Evolutionary conservation across 2,888 invertebrate genomes (phyloP), one percentile per base, ranked within the genome.

Genomic region (Orthosia gothica): DNA sequence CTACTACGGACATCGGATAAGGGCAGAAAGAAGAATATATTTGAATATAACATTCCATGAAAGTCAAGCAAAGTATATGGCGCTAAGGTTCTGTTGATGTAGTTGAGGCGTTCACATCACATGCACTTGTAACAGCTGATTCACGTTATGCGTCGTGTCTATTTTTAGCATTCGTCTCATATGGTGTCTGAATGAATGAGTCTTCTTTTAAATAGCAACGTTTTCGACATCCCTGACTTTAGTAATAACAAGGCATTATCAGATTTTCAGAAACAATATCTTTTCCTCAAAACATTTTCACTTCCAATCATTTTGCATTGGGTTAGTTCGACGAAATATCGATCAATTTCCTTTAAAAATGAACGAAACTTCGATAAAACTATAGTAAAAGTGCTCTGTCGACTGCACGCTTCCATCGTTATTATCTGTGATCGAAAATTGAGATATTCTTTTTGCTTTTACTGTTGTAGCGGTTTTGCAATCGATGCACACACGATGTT

Each of bases 101-200:
- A 63, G 81, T 79, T 79, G 81, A 83, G 70, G 81, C 74, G 74
- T 70, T 88, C 80, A 89, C 88, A 88, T 88, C 86, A 88, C 83
- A 87, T 91, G 91, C 89, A 90, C 87, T 90, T 89, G 89, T 86
- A 92, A 91, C 78, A 93, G 93, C 93, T 95, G 94, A 94, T 91
- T 93, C 93, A 92, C 89, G 82, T 86, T 88, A 87, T 91, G 85
- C 88, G 91, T 92, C 89, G 89, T 72, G 76, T 90, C 92, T 95
- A 94, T 94, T 92, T 94, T 92, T 93, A 94, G 91, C 74, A 62
- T 55, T 72, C 79, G 90, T 91, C 89, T 93, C 91, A 92, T 88
- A 87, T 86, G 84, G 79, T 87, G 91, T 88, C 86, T 89, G 87
- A 88, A 83, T 90, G 87, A 90, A 90, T 85, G 85, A 85, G 79